These are phyloP conservation scores for Callospermophilus lateralis DNA, from an alignment of 2,113 vertebrate genomes.

Conservation along the genomic window DNA sequence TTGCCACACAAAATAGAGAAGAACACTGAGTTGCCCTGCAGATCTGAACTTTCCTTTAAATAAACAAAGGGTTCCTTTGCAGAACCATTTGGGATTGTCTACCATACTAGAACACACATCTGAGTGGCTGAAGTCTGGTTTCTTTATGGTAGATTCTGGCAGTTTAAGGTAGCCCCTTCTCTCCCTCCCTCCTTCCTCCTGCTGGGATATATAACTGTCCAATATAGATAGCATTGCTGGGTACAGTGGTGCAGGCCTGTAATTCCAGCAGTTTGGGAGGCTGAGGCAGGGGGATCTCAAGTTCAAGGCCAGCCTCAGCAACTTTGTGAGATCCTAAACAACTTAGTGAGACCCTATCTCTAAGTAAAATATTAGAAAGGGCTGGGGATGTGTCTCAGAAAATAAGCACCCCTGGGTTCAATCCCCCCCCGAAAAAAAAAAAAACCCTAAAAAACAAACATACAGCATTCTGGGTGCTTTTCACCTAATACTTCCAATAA, in stretches of 20 bases:
- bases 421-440: no score
- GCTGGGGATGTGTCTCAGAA: no score
- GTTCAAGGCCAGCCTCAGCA: no score
- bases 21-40: background rate
- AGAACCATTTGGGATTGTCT: background rate
- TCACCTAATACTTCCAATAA: background rate
- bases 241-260: no score
- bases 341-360: no score
- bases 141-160: background rate
- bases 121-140: background rate
- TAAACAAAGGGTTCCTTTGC: background rate
- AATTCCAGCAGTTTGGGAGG: no score
- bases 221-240: no score
- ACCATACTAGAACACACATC: background rate
- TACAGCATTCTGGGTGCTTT: background rate
- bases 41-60: background rate
- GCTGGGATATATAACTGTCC: background rate
- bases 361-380: no score
- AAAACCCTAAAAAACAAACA: background rate
- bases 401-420: no score
- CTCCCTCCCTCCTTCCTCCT: background rate
- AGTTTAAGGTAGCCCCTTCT: background rate
- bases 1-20: background rate
- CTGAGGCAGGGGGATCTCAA: no score
- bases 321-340: no score